Percentiles rank a stretch among this genome's conserved stretches.
phyloP scores from a whole-genome alignment of 1,140 invertebrate genomes.

The Drosophila ercepeae region DNA sequence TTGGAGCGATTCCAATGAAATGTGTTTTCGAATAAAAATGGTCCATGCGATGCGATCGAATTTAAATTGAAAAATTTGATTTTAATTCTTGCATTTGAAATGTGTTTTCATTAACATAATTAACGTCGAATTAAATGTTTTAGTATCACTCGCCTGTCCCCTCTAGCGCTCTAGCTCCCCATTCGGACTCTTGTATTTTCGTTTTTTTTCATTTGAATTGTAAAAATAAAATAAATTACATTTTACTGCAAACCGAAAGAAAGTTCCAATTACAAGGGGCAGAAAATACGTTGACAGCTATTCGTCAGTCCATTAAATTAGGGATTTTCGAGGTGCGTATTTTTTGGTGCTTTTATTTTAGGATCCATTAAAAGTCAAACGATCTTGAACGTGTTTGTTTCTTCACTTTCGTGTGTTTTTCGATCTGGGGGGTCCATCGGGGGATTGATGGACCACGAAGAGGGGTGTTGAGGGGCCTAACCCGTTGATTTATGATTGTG shows the following conservation, averaged over 20 bases:
- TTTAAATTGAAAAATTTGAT: slow-evolving; percentile 82
- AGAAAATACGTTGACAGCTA: slow-evolving; percentile 56
- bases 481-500: slow-evolving; percentile 71
- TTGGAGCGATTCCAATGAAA: slow-evolving; percentile 70
- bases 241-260: slow-evolving; percentile 62
- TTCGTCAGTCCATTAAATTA: slow-evolving; percentile 73
- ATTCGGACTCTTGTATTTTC: neutral
- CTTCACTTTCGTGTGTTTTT: slow-evolving; percentile 55
- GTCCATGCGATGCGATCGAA: slow-evolving; percentile 81
- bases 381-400: slow-evolving; percentile 56
- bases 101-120: slow-evolving; percentile 83
- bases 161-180: neutral
- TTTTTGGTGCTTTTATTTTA: slow-evolving; percentile 25
- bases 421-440: slow-evolving; percentile 29
- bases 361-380: slow-evolving; percentile 62
- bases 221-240: slow-evolving; percentile 71
- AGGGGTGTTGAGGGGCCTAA: slow-evolving; percentile 10
- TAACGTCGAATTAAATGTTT: slow-evolving; percentile 74
- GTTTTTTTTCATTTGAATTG: slow-evolving; percentile 24
- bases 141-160: slow-evolving; percentile 22
- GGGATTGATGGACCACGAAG: neutral
- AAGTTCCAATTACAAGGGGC: slow-evolving; percentile 28
- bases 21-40: slow-evolving; percentile 82
- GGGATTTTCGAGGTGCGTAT: slow-evolving; percentile 4
- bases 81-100: slow-evolving; percentile 80